A percentile compares a stretch with the other conserved stretches of the same genome.
Conservation (phyloP, 1,140 invertebrate genomes). For the Trichonephila clavata region DNA sequence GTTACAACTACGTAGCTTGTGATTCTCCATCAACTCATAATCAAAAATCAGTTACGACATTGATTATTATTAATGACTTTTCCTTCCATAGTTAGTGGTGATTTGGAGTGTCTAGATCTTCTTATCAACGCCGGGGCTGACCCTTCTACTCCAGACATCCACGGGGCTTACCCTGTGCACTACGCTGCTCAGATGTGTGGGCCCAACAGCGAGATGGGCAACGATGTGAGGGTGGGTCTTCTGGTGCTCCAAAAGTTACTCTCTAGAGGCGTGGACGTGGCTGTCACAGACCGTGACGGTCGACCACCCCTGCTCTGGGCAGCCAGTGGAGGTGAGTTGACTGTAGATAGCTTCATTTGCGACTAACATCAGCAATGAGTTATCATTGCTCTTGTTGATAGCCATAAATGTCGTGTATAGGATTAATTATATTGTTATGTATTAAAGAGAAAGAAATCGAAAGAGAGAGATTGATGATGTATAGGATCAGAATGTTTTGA, state of each 20-base stretch:
- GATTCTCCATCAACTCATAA: too few relatives aligned
- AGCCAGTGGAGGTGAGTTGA: constrained; percentile 90
- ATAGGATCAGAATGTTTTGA: too few relatives aligned
- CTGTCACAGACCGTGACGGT: constrained; percentile 93
- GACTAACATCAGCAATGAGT: too few relatives aligned
- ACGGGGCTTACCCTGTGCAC: constrained; percentile 96
- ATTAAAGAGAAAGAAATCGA: too few relatives aligned
- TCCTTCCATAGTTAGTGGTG: constrained; percentile 90
- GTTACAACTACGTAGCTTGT: too few relatives aligned
- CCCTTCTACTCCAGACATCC: constrained; percentile 92
- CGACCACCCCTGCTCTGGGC: constrained; percentile 97
- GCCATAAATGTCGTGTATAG: too few relatives aligned
- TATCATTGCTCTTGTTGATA: too few relatives aligned
- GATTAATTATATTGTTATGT: too few relatives aligned
- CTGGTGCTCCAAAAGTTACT: constrained; percentile 78
- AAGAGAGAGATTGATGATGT: too few relatives aligned
- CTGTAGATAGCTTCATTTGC: not conserved
- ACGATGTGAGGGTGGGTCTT: constrained; percentile 79
- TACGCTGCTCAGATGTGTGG: constrained; percentile 98
- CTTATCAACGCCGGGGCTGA: constrained; percentile 91
- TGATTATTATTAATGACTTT: not conserved
- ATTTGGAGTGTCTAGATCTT: constrained; percentile 91
- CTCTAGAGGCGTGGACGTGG: constrained; percentile 86
- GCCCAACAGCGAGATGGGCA: constrained; percentile 86
- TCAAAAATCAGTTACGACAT: too few relatives aligned